These are phyloP conservation scores for Deilephila porcellus DNA, from an alignment of 2,888 invertebrate species.

Conservation along the genomic window DNA sequence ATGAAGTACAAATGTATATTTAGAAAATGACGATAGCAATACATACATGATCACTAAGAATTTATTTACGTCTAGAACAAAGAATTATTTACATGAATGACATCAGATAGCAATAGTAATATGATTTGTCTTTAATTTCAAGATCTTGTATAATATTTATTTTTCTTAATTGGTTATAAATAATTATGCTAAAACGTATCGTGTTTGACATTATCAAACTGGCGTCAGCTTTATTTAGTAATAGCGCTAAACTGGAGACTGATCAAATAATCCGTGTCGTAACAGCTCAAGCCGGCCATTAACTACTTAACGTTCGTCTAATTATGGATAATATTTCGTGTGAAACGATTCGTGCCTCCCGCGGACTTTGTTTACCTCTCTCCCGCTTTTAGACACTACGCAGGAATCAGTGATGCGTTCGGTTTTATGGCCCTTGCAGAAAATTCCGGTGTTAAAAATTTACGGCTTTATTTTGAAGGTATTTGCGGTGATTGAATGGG, in stretches of 20 bases:
- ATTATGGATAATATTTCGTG: constrained; percentile 21
- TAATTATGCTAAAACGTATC: not conserved
- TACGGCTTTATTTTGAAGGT: not conserved
- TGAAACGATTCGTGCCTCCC: constrained; percentile 12
- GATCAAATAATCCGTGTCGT: constrained; percentile 17
- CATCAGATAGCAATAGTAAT: not conserved
- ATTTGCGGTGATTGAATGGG: not conserved
- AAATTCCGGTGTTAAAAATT: not conserved
- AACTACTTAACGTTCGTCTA: constrained; percentile 26
- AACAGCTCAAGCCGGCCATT: constrained; percentile 26
- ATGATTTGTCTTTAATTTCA: not conserved
- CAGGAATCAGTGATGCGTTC: not conserved
- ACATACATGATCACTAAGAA: not conserved
- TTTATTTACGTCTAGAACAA: not conserved
- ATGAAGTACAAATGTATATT: not conserved
- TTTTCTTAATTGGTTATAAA: no score
- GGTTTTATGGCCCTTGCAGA: constrained; percentile 4
- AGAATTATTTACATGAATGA: constrained; percentile 6
- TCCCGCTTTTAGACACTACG: constrained; percentile 13
- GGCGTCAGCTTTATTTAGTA: not conserved
- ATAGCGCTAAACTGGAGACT: not conserved
- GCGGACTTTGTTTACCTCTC: constrained; percentile 15
- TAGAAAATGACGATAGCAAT: not conserved
- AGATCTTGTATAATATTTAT: not conserved
- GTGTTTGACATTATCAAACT: constrained; percentile 9